These are phyloP conservation scores for Suillia variegata DNA, from an alignment of 2,888 invertebrate species.

Conservation along the genomic window DNA sequence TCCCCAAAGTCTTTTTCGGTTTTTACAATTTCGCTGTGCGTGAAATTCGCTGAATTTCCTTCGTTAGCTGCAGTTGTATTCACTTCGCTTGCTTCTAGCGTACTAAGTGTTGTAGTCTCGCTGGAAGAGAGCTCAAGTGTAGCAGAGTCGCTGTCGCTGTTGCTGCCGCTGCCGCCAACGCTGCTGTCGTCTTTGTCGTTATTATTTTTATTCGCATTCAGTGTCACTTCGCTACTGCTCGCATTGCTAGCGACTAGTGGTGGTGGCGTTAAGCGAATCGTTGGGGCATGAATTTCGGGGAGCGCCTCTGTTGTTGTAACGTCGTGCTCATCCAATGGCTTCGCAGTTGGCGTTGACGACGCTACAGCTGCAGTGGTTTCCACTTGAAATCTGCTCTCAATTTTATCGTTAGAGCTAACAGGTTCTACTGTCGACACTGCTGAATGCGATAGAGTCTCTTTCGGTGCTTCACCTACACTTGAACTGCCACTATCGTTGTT, in stretches of 20 bases:
- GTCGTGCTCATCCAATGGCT: slow-evolving; percentile 26
- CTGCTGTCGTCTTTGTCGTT: slow-evolving; percentile 23
- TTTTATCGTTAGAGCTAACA: no score
- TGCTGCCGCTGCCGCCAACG: slow-evolving; percentile 27
- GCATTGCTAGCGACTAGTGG: slow-evolving; percentile 21
- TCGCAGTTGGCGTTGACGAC: slow-evolving; percentile 23
- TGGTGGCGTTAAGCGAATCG: not conserved
- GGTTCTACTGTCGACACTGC: not conserved
- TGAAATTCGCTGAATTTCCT: not conserved
- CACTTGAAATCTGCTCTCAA: not conserved
- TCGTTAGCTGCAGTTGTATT: slow-evolving; percentile 35
- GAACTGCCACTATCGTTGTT: slow-evolving; percentile 11
- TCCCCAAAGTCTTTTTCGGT: slow-evolving; percentile 12
- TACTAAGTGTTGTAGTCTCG: slow-evolving; percentile 46
- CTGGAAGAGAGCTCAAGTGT: slow-evolving; percentile 34
- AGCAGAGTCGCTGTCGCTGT: no score
- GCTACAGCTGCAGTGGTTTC: not conserved
- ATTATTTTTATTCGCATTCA: slow-evolving; percentile 35
- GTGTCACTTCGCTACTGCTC: slow-evolving; percentile 30
- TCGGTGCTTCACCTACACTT: no score
- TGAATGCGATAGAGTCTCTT: not conserved
- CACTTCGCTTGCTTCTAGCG: slow-evolving; percentile 41
- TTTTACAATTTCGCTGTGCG: slow-evolving; percentile 11
- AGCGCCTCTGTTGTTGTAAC: not conserved
- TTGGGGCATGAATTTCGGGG: not conserved